Conservation (phyloP, 2,113 vertebrate genomes). For the Picathartes gymnocephalus region DNA sequence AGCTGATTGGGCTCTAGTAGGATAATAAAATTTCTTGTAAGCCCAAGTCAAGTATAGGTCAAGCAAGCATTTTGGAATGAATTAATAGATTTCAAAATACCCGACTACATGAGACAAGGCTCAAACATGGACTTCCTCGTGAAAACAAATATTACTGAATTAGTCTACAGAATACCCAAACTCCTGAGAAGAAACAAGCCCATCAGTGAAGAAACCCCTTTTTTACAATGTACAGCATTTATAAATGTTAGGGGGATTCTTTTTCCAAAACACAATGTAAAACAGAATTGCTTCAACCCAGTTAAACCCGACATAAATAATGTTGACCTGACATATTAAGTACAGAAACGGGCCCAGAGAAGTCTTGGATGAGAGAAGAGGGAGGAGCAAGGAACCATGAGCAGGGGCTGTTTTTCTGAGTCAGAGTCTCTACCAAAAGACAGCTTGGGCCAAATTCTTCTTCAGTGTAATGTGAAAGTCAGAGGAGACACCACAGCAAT, state of each 20-base stretch:
- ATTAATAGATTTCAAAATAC: slow-evolving; percentile 22
- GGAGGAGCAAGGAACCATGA: neutral
- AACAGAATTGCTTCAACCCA: neutral
- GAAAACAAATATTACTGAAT: neutral
- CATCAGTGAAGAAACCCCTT: neutral
- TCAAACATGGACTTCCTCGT: neutral
- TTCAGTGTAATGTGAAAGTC: slow-evolving; percentile 11
- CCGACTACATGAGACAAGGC: neutral
- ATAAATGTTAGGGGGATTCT: neutral
- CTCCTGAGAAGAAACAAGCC: neutral
- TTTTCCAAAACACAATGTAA: neutral
- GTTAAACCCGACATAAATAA: neutral
- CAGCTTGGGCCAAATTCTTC: slow-evolving; percentile 23
- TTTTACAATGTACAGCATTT: neutral
- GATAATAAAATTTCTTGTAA: slow-evolving; percentile 15
- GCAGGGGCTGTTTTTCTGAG: neutral
- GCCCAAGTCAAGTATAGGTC: slow-evolving; percentile 2
- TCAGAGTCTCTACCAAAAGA: neutral
- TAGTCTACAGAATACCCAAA: neutral
- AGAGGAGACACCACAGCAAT: neutral
- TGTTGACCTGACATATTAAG: neutral
- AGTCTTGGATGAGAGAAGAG: neutral
- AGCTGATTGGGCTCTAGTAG: neutral
- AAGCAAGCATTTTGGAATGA: slow-evolving; percentile 9
- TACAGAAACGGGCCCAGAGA: neutral